Evolutionary conservation across 2,113 vertebrate species (phyloP).

Genomic region (Atractosteus spatula): DNA sequence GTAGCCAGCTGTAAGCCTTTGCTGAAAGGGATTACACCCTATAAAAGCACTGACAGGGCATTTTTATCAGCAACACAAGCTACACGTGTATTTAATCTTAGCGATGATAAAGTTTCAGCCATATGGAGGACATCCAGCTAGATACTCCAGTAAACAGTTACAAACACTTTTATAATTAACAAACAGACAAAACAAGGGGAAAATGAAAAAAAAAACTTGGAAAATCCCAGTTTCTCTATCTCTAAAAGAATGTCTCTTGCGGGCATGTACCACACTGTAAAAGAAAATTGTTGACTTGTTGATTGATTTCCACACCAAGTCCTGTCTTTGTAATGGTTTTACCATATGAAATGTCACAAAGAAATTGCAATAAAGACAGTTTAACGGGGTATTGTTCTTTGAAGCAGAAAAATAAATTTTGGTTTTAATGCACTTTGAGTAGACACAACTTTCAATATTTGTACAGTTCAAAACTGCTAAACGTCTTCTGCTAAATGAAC

Average conservation of each 20-base stretch:
- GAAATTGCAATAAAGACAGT: no score
- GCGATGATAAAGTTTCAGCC: not conserved
- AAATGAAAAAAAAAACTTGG: not conserved
- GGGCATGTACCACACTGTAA: no score
- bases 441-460: no score
- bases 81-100: not conserved
- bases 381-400: no score
- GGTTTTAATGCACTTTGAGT: no score
- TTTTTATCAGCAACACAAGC: not conserved
- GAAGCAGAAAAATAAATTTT: no score
- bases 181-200: not conserved
- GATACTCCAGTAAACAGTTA: not conserved
- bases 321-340: no score
- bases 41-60: not conserved
- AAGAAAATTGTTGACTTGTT: no score
- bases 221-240: not conserved
- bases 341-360: no score
- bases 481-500: no score
- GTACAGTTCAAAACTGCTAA: no score
- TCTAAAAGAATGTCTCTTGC: not conserved
- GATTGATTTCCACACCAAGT: no score
- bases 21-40: conserved; percentile 19
- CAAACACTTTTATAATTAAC: not conserved
- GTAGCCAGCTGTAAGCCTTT: conserved; percentile 23
- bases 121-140: conserved; percentile 3